phyloP scores from a whole-genome alignment of 2,797 vertebrate genomes.

The Momotus momota region DNA sequence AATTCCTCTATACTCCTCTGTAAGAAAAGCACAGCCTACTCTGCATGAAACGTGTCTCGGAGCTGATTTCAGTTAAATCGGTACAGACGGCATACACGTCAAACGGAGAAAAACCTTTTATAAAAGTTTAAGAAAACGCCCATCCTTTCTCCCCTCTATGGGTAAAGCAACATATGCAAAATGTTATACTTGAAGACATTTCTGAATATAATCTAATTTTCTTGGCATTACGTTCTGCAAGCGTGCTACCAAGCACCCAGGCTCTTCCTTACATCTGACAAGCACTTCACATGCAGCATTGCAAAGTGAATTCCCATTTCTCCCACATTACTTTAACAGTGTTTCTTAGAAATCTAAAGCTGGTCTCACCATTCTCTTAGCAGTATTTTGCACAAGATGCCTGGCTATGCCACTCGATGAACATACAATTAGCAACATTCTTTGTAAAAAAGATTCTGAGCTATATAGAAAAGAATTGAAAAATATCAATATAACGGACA shows the following conservation, averaged over 20 bases:
- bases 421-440: not conserved
- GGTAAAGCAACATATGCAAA: conserved; percentile 73
- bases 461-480: not conserved
- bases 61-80: not conserved
- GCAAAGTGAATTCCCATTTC: conserved; percentile 40
- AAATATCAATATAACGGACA: not conserved
- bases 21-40: not conserved
- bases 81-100: not conserved
- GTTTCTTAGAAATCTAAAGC: conserved; percentile 19
- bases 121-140: conserved; percentile 55
- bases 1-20: not conserved
- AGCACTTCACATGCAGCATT: conserved; percentile 30
- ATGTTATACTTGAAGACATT: conserved; percentile 73
- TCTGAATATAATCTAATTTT: conserved; percentile 77
- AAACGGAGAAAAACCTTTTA: not conserved
- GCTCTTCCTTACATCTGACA: conserved; percentile 63
- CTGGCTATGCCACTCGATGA: not conserved
- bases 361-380: not conserved
- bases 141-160: conserved; percentile 57
- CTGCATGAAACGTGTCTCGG: not conserved
- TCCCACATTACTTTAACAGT: not conserved
- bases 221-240: conserved; percentile 75
- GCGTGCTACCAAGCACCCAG: conserved; percentile 68
- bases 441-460: not conserved
- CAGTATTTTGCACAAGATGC: not conserved